Percentiles rank a stretch among this genome's conserved stretches.
Evolutionary conservation across 2,888 invertebrate species (phyloP).

Genomic region (Rambutsinella grinnellia): DNA sequence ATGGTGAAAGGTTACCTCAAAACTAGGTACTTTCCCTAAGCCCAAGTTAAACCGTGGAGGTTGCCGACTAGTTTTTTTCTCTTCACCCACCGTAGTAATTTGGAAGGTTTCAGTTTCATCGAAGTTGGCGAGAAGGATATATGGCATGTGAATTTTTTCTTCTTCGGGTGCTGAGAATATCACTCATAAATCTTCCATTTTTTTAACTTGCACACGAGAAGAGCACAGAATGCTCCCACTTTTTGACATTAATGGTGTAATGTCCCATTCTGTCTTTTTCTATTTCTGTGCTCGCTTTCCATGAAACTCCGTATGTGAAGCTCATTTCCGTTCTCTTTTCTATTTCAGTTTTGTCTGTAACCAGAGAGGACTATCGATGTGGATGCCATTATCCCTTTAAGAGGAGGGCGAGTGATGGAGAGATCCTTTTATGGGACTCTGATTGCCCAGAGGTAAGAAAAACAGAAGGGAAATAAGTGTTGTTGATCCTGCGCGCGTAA

Average conservation of each 20-base stretch:
- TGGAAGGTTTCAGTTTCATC: too few relatives aligned
- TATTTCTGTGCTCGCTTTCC: constrained; percentile 1
- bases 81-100: too few relatives aligned
- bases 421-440: constrained; percentile 58
- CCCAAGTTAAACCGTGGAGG: too few relatives aligned
- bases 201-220: too few relatives aligned
- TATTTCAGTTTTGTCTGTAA: constrained; percentile 48
- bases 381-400: constrained; percentile 63
- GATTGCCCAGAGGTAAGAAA: constrained; percentile 60
- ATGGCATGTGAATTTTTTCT: too few relatives aligned
- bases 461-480: constrained; percentile 27
- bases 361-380: constrained; percentile 62
- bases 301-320: too few relatives aligned
- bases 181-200: constrained; percentile 55
- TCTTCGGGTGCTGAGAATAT: too few relatives aligned
- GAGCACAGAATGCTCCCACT: constrained; percentile 54
- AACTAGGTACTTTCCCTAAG: too few relatives aligned
- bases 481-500: too few relatives aligned
- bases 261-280: constrained; percentile 56
- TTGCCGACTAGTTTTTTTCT: too few relatives aligned
- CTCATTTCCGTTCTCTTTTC: constrained; percentile 30
- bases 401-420: constrained; percentile 47
- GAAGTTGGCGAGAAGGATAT: too few relatives aligned
- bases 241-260: constrained; percentile 60
- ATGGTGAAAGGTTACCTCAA: too few relatives aligned